Evolutionary conservation across 2,797 vertebrate genomes (phyloP), one percentile per base, ranked within the genome.

Genomic region (Tiaroga cobitis): DNA sequence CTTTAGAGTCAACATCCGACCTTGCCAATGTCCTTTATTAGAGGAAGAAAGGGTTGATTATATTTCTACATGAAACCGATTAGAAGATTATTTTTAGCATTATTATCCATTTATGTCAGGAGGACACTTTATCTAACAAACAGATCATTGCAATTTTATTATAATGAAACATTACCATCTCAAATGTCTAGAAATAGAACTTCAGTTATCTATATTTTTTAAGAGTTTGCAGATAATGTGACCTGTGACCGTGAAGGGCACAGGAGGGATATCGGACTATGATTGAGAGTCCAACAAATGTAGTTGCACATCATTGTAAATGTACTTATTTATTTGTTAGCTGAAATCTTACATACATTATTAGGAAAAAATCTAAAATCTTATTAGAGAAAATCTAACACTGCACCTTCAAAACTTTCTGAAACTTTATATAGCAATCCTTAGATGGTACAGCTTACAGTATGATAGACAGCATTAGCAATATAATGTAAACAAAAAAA

Each of bases 21-120:
- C 41, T 80, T 18, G 21, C 26, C 8, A 16, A 80, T 68, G 63
- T 37, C 21, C 43, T 80, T 51, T 68, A n/a, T 68, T 80, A 51
- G 29, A 67, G 19, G 43, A 49, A 68, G 43, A 80, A 68, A 34
- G 4, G 63, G 63, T 69, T 81, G 79, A n/a, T 81, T 81, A 21
- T 54, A 49, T 54, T 81, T 68, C 46, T 54, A 69, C 46, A 72
- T 41, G 80, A 82, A 72, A 72, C 51, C 9, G 10, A 83, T 75
- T 65, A 65, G 8, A 83, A 29, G 39, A 75, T 75, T 26, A 16
- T 49, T 72, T 74, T 15, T 49, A 67, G 70, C 26, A 7, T 26
- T 34, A 49, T 49, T 37, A 37, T 74, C 16, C 21, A 74, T 49
- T 32, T 21, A 37, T 29, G 49, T 41, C 8, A 72, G 16, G 34